A percentile compares a stretch with the other conserved stretches of the same genome.
These are phyloP conservation scores for Tiaroga cobitis DNA, from an alignment of 2,797 vertebrate species.

Conservation along the genomic window DNA sequence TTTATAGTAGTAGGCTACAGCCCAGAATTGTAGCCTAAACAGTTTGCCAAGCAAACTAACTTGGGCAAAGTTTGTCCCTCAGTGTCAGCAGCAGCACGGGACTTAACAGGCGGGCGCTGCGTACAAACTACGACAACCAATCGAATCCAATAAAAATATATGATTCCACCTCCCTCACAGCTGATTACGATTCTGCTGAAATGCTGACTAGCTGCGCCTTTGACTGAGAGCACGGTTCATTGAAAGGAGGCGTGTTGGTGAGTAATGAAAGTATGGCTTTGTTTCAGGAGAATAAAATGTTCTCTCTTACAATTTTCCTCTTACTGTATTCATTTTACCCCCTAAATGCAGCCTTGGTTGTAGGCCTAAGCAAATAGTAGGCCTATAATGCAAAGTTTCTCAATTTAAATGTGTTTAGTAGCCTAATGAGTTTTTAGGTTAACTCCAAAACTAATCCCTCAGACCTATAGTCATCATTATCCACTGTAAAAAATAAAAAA, in stretches of 20 bases:
- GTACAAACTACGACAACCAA: not conserved
- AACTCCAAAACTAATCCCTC: not conserved
- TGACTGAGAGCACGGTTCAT: not conserved
- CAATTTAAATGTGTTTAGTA: too few relatives aligned
- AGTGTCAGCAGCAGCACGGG: not conserved
- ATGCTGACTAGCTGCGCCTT: not conserved
- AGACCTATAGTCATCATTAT: not conserved
- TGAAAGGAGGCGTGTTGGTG: not conserved
- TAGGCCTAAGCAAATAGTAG: not conserved
- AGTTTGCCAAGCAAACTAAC: not conserved
- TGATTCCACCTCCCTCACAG: constrained; percentile 30
- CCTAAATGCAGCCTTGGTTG: not conserved
- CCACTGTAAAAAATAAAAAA: too few relatives aligned
- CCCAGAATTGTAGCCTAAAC: not conserved
- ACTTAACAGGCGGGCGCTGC: not conserved
- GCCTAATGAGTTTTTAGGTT: not conserved
- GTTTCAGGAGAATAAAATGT: not conserved
- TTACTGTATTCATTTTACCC: too few relatives aligned
- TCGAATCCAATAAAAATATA: not conserved
- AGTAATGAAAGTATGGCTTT: not conserved
- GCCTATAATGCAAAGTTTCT: not conserved
- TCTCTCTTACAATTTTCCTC: not conserved
- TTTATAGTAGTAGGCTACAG: not conserved
- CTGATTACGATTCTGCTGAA: constrained; percentile 11
- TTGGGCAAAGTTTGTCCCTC: not conserved